These are phyloP conservation scores for Kryphioiulus occultus DNA, from an alignment of 2,888 invertebrate species.

Conservation along the genomic window DNA sequence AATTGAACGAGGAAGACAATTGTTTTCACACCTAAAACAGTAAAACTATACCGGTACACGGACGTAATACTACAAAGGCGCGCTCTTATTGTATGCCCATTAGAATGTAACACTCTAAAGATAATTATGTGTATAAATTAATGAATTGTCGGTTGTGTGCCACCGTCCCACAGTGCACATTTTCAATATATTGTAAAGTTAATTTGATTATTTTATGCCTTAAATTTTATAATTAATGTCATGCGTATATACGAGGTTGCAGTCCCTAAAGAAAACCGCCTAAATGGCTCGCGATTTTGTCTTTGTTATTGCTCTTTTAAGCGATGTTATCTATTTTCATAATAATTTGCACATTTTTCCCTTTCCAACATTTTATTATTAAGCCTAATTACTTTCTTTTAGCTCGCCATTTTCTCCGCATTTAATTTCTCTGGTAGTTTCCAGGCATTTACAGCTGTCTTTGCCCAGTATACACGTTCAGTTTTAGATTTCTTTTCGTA, in stretches of 20 bases:
- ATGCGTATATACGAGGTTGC: not conserved
- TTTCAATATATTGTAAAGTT: not conserved
- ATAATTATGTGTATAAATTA: not conserved
- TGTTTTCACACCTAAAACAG: not conserved
- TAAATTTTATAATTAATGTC: not conserved
- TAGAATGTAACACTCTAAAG: not conserved
- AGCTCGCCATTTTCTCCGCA: not conserved
- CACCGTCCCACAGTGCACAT: not conserved
- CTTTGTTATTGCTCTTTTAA: not conserved
- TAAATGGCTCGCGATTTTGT: not conserved
- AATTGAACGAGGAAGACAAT: not conserved
- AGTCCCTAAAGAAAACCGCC: not conserved
- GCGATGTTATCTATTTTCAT: not conserved
- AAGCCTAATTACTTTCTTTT: slow-evolving; percentile 13
- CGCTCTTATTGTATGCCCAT: not conserved
- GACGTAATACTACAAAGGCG: not conserved
- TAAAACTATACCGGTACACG: too few species aligned
- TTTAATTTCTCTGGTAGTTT: not conserved
- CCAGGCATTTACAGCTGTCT: not conserved
- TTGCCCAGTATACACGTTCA: not conserved
- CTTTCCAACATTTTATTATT: not conserved
- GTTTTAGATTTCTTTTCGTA: not conserved
- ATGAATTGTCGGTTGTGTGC: not conserved
- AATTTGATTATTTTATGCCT: not conserved
- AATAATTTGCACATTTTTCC: not conserved